Percentiles rank a stretch among this genome's conserved stretches.
Evolutionary conservation across 1,140 invertebrate genomes (phyloP).

Genomic region (Pinna nobilis): DNA sequence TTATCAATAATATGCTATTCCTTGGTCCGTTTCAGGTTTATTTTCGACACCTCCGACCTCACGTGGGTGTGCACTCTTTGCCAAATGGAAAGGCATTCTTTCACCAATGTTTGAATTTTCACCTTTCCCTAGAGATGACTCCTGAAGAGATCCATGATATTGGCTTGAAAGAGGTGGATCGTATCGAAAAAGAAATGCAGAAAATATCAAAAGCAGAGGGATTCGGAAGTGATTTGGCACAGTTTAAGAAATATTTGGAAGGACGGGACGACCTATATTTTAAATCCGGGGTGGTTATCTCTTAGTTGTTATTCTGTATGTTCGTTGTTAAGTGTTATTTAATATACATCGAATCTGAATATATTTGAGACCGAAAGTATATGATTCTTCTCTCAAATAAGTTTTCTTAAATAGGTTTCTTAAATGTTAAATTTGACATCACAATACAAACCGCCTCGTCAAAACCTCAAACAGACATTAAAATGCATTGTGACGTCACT

Average conservation of each 20-base stretch:
- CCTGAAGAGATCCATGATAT: slow-evolving; percentile 71
- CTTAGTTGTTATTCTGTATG: background rate
- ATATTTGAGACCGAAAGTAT: background rate
- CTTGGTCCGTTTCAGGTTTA: slow-evolving; percentile 57
- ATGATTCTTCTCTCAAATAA: background rate
- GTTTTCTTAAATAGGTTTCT: background rate
- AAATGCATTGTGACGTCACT: too few species aligned
- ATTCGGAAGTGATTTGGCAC: slow-evolving; percentile 35
- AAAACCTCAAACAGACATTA: too few species aligned
- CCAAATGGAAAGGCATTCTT: slow-evolving; percentile 68
- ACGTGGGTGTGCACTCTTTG: slow-evolving; percentile 62
- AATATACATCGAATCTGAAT: background rate
- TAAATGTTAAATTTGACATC: too few species aligned
- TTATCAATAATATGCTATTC: too few species aligned
- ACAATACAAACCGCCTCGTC: too few species aligned
- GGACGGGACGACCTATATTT: slow-evolving; percentile 33
- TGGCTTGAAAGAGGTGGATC: slow-evolving; percentile 69
- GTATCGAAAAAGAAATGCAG: slow-evolving; percentile 69
- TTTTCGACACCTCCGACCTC: slow-evolving; percentile 51
- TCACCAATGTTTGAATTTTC: slow-evolving; percentile 66
- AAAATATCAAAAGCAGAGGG: slow-evolving; percentile 56
- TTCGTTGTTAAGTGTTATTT: background rate
- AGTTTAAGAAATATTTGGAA: slow-evolving; percentile 24
- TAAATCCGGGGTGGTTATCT: slow-evolving; percentile 29
- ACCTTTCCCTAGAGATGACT: slow-evolving; percentile 63